Conservation (phyloP, 2,888 invertebrate genomes). For the Tipula confusa region DNA sequence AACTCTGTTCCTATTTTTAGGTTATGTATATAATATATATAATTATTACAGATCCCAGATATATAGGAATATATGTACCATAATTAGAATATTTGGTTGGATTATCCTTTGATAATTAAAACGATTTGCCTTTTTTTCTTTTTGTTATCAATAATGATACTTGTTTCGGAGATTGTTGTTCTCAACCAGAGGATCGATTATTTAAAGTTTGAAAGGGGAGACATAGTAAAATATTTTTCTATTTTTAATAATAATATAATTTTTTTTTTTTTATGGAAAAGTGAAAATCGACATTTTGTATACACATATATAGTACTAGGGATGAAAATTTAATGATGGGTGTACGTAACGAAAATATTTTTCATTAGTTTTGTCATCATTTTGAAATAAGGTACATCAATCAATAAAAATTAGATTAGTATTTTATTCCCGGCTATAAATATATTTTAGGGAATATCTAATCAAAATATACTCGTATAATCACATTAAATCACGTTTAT, state of each 20-base stretch:
- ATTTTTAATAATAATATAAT: not conserved
- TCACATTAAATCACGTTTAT: too few relatives aligned
- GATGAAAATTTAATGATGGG: too few relatives aligned
- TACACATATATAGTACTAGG: not conserved
- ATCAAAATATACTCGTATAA: too few relatives aligned
- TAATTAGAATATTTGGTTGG: not conserved
- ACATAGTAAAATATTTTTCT: not conserved
- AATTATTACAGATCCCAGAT: not conserved
- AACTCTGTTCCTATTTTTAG: not conserved
- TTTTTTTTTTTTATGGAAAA: not conserved
- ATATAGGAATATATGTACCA: not conserved
- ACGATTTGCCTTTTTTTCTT: not conserved
- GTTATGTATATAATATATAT: not conserved
- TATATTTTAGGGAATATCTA: too few relatives aligned
- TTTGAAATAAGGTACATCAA: too few relatives aligned
- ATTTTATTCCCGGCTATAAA: too few relatives aligned
- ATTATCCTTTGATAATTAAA: not conserved
- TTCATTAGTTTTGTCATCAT: too few relatives aligned
- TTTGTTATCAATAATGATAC: too few relatives aligned
- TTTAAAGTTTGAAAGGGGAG: not conserved
- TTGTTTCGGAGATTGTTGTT: not conserved
- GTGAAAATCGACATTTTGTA: not conserved
- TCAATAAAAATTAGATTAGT: too few relatives aligned
- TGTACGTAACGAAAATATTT: too few relatives aligned
- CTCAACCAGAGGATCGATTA: not conserved